Evolutionary conservation across 2,113 vertebrate species (phyloP).

Genomic region (Nycticryphes semicollaris): DNA sequence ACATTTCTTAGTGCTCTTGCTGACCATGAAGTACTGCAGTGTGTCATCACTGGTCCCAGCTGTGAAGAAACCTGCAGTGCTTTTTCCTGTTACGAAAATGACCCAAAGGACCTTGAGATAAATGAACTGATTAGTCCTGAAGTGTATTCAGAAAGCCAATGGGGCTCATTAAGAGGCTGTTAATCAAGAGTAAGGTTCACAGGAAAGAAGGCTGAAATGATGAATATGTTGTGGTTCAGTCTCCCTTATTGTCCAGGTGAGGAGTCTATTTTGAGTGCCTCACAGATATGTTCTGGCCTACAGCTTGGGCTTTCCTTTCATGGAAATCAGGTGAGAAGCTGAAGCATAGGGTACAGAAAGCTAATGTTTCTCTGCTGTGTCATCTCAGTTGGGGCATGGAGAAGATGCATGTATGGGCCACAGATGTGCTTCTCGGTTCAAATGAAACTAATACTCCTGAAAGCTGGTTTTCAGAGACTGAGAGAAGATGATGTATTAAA

Average conservation of each 20-base stretch:
- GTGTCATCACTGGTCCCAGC: neutral
- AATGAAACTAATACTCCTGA: neutral
- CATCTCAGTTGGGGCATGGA: neutral
- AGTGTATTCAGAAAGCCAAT: rapidly evolving
- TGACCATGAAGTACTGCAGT: neutral
- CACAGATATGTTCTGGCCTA: neutral
- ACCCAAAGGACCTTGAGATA: neutral
- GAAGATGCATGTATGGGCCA: neutral
- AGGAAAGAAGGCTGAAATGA: neutral
- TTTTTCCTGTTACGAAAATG: neutral
- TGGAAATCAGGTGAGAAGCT: neutral
- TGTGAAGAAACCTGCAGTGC: neutral
- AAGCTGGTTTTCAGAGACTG: neutral
- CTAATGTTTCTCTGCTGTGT: neutral
- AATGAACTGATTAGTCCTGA: neutral
- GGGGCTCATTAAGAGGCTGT: neutral
- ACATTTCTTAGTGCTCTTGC: neutral
- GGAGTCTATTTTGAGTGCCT: neutral
- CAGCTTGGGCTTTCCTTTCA: neutral
- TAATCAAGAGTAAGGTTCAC: neutral
- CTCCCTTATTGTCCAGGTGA: neutral
- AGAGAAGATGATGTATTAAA: neutral
- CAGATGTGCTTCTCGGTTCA: neutral
- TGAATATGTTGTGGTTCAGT: neutral
- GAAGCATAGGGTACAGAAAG: neutral